Percentiles rank a stretch among this genome's conserved stretches.
phyloP scores from a whole-genome alignment of 2,797 vertebrate species.

The Molossus molossus region DNA sequence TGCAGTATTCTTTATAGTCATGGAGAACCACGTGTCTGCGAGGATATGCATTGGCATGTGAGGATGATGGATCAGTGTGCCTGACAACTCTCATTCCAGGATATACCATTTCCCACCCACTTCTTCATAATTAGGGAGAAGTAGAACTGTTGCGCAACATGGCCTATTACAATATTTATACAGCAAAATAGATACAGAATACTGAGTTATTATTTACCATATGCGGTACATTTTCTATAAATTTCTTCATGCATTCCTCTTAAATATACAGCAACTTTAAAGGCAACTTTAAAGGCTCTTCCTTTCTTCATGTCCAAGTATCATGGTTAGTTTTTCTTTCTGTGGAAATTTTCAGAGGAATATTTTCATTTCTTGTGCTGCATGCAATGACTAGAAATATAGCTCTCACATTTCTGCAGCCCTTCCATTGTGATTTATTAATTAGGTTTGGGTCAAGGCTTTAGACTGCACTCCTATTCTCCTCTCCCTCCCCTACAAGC shows the following conservation, averaged over 20 bases:
- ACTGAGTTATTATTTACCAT: background rate
- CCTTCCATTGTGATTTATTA: background rate
- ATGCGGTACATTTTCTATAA: background rate
- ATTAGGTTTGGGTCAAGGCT: background rate
- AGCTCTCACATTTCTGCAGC: background rate
- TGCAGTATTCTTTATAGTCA: background rate
- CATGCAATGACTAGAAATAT: background rate
- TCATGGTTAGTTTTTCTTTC: background rate
- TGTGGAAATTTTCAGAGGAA: background rate
- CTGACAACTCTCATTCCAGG: background rate
- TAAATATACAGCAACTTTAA: background rate
- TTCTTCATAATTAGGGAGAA: background rate
- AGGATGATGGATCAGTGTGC: no score
- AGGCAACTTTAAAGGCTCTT: background rate
- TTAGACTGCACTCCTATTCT: background rate
- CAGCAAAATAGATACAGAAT: background rate
- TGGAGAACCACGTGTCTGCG: background rate
- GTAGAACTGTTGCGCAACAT: background rate
- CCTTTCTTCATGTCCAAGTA: background rate
- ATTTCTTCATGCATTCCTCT: background rate
- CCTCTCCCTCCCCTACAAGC: background rate
- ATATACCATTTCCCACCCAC: no score
- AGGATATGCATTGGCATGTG: background rate
- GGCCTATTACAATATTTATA: background rate
- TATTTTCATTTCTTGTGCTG: background rate